phyloP scores from a whole-genome alignment of 2,113 vertebrate genomes.

The Odobenus rosmarus region DNA sequence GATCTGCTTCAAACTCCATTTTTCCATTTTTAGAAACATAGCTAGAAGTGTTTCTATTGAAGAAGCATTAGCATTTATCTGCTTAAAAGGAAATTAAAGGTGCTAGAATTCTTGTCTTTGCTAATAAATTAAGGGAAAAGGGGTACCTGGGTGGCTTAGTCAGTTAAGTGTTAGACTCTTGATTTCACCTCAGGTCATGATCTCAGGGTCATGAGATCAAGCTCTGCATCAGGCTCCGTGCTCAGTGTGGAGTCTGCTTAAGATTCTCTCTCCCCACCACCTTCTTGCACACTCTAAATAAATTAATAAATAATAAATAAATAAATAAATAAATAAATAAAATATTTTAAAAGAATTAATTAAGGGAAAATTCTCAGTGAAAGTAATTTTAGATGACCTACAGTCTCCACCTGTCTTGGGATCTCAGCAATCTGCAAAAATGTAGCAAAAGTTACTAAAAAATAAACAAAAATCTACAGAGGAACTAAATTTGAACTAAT shows the following conservation, averaged over 20 bases:
- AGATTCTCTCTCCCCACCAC: not conserved
- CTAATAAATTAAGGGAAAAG: not conserved
- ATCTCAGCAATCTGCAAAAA: not conserved
- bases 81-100: slow-evolving; percentile 21
- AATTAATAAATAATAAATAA: not conserved
- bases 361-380: slow-evolving; percentile 7
- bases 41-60: not conserved
- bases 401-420: not conserved
- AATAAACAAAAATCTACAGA: not conserved
- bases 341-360: not conserved
- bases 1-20: not conserved
- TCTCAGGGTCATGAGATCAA: not conserved
- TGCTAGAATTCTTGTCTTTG: not conserved
- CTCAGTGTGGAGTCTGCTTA: not conserved
- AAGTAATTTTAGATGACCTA: not conserved
- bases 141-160: not conserved
- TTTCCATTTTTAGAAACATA: not conserved
- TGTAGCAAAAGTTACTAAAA: not conserved
- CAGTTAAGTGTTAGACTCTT: not conserved
- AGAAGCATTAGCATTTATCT: not conserved
- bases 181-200: not conserved
- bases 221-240: not conserved
- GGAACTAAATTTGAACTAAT: slow-evolving; percentile 1
- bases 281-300: not conserved
- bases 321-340: not conserved